Evolutionary conservation across 2,797 vertebrate genomes (phyloP).

Genomic region (Trematomus bernacchii): DNA sequence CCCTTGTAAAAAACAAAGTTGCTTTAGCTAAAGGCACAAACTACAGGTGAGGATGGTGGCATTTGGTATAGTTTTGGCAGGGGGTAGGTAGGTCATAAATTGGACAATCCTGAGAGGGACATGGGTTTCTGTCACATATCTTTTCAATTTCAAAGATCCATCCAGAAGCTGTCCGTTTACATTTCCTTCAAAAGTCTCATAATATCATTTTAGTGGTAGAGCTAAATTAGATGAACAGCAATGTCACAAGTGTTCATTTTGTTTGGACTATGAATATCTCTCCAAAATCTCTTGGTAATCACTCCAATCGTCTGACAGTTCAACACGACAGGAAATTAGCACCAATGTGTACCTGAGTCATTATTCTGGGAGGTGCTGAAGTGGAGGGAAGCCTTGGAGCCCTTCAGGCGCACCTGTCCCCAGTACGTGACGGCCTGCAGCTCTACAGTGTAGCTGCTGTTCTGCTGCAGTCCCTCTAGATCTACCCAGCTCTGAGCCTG

Average conservation of each 20-base stretch:
- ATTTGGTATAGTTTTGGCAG: neutral
- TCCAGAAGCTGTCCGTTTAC: neutral
- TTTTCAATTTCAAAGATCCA: neutral
- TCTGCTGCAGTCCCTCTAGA: conserved; percentile 90
- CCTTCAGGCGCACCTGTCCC: conserved; percentile 95
- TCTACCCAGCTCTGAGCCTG: conserved; percentile 90
- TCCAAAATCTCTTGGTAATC: neutral
- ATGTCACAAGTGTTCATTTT: neutral
- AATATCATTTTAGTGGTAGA: neutral
- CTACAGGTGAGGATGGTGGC: neutral
- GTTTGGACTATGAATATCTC: neutral
- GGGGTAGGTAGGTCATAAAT: neutral
- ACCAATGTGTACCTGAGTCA: conserved; percentile 81
- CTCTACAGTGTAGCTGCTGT: conserved; percentile 91
- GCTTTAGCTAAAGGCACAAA: neutral
- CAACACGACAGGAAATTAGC: conserved; percentile 1
- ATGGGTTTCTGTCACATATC: neutral
- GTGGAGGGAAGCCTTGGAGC: conserved; percentile 90
- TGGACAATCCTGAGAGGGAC: neutral
- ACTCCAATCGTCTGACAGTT: neutral
- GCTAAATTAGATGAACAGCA: neutral
- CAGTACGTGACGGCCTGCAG: conserved; percentile 93
- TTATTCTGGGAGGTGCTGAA: conserved; percentile 86
- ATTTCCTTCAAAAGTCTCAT: neutral
- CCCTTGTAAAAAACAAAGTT: neutral